Percentiles rank a stretch among this genome's conserved stretches.
These are phyloP conservation scores for Aselliscus stoliczkanus DNA, from an alignment of 2,797 vertebrate species.

Conservation along the genomic window DNA sequence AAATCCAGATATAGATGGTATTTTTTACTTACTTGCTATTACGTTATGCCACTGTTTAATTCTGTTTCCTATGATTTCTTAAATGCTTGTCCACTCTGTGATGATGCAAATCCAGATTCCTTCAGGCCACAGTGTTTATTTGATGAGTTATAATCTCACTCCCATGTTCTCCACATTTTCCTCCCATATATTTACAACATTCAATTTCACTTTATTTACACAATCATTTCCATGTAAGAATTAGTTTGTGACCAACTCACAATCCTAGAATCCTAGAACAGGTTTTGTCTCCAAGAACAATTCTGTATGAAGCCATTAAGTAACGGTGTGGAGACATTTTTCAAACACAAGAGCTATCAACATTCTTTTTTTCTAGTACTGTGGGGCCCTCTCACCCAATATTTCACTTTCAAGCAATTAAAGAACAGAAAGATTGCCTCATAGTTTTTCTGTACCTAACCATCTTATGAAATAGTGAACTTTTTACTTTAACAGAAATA, in stretches of 20 bases:
- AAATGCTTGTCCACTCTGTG: not conserved
- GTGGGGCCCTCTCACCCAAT: not conserved
- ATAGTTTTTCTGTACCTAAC: not conserved
- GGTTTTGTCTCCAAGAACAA: not conserved
- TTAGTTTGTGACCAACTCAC: not conserved
- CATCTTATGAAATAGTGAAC: not conserved
- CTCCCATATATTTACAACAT: not conserved
- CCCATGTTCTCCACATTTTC: not conserved
- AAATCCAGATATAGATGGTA: not conserved
- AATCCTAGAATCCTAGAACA: not conserved
- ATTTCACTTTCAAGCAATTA: not conserved
- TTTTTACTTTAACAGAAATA: not conserved
- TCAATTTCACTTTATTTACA: not conserved
- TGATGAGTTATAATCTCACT: too few species aligned
- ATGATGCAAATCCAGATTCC: not conserved
- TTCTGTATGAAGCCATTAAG: not conserved
- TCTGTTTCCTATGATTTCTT: not conserved
- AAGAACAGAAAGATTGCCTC: not conserved
- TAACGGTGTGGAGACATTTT: not conserved
- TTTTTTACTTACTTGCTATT: not conserved
- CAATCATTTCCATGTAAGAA: not conserved
- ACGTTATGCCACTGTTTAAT: not conserved
- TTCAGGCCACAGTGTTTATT: not conserved
- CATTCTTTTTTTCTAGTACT: not conserved
- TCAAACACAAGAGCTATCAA: not conserved